phyloP scores from a whole-genome alignment of 2,888 invertebrate species.

The Ditylenchus weischeri region DNA sequence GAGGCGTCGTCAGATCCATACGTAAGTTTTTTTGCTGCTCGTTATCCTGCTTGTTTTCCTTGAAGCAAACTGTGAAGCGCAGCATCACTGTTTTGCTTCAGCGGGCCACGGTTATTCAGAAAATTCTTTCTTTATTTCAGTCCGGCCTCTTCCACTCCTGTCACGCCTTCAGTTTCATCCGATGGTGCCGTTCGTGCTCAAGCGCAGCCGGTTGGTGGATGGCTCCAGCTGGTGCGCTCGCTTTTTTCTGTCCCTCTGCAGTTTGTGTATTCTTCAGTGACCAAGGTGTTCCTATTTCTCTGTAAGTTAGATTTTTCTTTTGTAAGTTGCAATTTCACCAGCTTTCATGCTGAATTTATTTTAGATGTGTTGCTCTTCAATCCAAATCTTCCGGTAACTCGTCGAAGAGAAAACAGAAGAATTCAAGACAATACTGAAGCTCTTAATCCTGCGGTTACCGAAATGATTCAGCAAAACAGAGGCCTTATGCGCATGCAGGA shows the following conservation, averaged over 20 bases:
- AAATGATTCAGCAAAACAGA: constrained; percentile 27
- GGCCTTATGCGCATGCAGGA: constrained; percentile 39
- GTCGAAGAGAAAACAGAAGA: background rate
- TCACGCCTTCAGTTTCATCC: background rate
- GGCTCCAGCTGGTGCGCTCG: background rate
- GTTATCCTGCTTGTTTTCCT: no score
- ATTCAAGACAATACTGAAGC: background rate
- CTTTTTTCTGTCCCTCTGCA: background rate
- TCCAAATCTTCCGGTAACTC: background rate
- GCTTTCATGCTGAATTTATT: background rate
- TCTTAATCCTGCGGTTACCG: constrained; percentile 15
- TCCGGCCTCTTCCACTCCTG: no score
- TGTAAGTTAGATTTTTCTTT: background rate
- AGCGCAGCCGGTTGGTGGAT: background rate
- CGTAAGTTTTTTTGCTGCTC: background rate
- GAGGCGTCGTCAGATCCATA: constrained; percentile 1
- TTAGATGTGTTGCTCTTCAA: constrained; percentile 6
- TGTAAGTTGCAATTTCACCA: background rate
- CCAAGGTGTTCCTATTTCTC: constrained; percentile 7
- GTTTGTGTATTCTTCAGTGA: background rate
- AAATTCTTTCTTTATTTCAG: no score
- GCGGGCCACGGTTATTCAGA: no score
- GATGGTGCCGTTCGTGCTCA: constrained; percentile 1
- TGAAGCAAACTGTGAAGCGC: no score
- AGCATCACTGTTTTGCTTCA: no score